Conservation (phyloP, 2,113 vertebrate species). For the Ictalurus furcatus region DNA sequence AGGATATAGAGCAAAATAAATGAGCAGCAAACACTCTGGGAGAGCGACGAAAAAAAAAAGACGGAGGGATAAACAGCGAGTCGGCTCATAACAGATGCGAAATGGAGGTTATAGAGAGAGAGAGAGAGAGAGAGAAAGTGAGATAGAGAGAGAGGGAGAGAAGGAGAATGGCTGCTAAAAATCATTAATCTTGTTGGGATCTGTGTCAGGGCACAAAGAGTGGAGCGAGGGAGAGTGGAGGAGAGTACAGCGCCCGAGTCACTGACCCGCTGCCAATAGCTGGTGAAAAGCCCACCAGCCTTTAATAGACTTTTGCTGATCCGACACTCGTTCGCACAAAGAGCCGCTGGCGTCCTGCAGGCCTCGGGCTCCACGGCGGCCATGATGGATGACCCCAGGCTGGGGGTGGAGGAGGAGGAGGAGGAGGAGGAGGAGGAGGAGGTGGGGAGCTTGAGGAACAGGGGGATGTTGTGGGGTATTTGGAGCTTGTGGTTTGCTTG, state of each 20-base stretch:
- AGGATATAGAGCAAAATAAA: neutral
- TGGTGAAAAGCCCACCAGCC: conserved; percentile 92
- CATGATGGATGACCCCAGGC: conserved; percentile 96
- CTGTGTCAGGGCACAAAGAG: conserved; percentile 78
- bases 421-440: conserved; percentile 40
- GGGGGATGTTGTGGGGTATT: neutral
- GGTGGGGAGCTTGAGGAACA: conserved; percentile 34
- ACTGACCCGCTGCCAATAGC: conserved; percentile 94
- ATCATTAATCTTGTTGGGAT: conserved; percentile 87
- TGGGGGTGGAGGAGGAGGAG: conserved; percentile 55
- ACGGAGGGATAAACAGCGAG: neutral
- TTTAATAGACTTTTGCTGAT: conserved; percentile 97
- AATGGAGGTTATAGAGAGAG: conserved; percentile 15
- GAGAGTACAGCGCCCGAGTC: conserved; percentile 87
- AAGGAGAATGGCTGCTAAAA: conserved; percentile 67
- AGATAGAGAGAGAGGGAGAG: conserved; percentile 31
- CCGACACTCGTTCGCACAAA: conserved; percentile 95
- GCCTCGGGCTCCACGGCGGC: conserved; percentile 89
- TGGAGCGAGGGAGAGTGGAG: conserved; percentile 75
- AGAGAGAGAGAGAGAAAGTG: conserved; percentile 8
- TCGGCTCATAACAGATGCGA: neutral
- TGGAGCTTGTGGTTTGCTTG: neutral
- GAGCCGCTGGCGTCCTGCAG: conserved; percentile 87
- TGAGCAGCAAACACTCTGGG: neutral
- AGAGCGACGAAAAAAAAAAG: neutral